Evolutionary conservation across 2,888 invertebrate species (phyloP).

Genomic region (Himalopsyche japonica): DNA sequence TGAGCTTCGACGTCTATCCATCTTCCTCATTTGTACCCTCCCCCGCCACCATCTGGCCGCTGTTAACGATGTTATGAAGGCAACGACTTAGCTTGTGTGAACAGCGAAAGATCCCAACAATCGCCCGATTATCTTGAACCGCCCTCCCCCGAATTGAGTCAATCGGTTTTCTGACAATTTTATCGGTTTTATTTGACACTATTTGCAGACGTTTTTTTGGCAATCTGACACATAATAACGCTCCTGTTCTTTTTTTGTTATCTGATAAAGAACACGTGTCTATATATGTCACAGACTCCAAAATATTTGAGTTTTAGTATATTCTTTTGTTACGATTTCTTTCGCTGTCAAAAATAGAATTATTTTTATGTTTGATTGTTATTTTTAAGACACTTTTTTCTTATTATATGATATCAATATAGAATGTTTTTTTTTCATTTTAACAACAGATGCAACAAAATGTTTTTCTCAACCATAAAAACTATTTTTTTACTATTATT

Average conservation of each 20-base stretch:
- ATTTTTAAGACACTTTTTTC: too few species aligned
- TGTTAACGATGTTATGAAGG: slow-evolving; percentile 18
- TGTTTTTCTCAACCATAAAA: too few species aligned
- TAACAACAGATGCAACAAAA: too few species aligned
- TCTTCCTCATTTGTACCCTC: slow-evolving; percentile 17
- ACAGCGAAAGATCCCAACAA: slow-evolving; percentile 6
- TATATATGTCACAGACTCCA: background rate
- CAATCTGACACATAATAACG: background rate
- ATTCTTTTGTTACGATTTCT: too few species aligned
- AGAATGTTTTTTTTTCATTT: too few species aligned
- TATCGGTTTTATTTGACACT: background rate
- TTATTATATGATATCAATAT: too few species aligned
- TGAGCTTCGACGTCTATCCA: slow-evolving; percentile 10
- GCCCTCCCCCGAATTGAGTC: background rate
- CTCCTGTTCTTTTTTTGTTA: background rate
- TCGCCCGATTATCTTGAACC: background rate
- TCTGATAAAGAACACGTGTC: background rate
- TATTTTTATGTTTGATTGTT: too few species aligned
- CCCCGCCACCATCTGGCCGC: slow-evolving; percentile 5
- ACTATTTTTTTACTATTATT: too few species aligned
- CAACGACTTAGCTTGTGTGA: slow-evolving; percentile 17
- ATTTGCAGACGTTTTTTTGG: background rate
- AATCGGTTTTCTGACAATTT: background rate
- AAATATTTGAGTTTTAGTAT: background rate
- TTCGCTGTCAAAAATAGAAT: too few species aligned